phyloP scores from a whole-genome alignment of 2,888 invertebrate genomes.

The Dryococelus australis region DNA sequence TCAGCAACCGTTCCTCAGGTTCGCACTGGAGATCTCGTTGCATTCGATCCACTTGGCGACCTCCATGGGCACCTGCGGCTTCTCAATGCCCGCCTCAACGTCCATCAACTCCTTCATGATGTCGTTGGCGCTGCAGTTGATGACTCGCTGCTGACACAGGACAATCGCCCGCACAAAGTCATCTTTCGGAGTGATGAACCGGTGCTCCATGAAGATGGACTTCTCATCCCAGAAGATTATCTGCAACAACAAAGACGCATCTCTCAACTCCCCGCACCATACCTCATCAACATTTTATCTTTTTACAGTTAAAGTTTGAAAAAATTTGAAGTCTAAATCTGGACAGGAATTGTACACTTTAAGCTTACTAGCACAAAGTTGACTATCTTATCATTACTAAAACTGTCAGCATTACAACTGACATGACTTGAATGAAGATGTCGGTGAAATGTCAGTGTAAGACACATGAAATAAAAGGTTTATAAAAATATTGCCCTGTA shows the following conservation, averaged over 20 bases:
- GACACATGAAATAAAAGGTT: no score
- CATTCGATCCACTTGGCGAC: slow-evolving; percentile 74
- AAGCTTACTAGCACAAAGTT: no score
- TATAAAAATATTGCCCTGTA: no score
- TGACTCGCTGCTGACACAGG: slow-evolving; percentile 57
- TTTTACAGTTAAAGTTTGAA: no score
- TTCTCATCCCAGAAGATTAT: slow-evolving; percentile 87
- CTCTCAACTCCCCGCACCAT: no score
- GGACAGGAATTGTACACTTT: no score
- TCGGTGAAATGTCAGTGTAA: no score
- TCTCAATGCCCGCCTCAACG: slow-evolving; percentile 50
- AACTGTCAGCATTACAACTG: no score
- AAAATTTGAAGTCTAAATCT: no score
- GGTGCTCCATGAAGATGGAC: slow-evolving; percentile 84
- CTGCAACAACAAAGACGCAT: slow-evolving; percentile 58
- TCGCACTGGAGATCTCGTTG: slow-evolving; percentile 74
- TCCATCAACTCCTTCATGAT: slow-evolving; percentile 41
- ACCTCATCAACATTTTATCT: no score
- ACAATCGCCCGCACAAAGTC: slow-evolving; percentile 69
- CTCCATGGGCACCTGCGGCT: slow-evolving; percentile 70
- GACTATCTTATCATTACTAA: no score
- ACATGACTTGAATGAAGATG: no score
- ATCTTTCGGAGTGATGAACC: slow-evolving; percentile 75
- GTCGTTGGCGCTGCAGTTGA: slow-evolving; percentile 60
- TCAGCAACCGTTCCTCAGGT: slow-evolving; percentile 60